A percentile compares a stretch with the other conserved stretches of the same genome.
These are phyloP conservation scores for Manacus vitellinus DNA, from an alignment of 2,113 vertebrate genomes.

Conservation along the genomic window DNA sequence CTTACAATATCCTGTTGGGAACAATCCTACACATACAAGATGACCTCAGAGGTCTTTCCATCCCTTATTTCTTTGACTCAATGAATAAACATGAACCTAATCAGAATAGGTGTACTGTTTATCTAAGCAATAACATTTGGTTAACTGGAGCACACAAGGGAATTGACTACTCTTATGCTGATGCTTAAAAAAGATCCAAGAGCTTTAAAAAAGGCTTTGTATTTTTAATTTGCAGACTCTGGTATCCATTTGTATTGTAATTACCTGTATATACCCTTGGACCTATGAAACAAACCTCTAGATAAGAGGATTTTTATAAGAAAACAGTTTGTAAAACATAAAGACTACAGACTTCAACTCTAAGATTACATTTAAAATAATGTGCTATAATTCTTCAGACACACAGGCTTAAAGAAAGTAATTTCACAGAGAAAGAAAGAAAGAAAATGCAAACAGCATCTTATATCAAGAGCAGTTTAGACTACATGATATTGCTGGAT, in stretches of 20 bases:
- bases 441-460: not conserved
- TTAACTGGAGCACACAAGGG: slow-evolving; percentile 21
- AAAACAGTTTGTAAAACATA: not conserved
- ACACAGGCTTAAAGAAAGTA: not conserved
- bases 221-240: slow-evolving; percentile 18
- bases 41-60: not conserved
- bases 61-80: not conserved
- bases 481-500: not conserved
- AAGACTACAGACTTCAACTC: not conserved
- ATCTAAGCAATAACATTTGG: slow-evolving; percentile 49
- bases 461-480: not conserved
- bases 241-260: not conserved
- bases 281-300: not conserved
- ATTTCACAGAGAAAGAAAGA: not conserved
- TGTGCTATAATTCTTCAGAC: not conserved
- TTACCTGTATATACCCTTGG: not conserved
- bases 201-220: slow-evolving; percentile 8
- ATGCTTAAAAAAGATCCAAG: slow-evolving; percentile 60
- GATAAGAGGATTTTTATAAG: not conserved
- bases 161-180: not conserved
- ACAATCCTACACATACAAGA: not conserved
- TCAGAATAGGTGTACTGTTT: slow-evolving; percentile 32
- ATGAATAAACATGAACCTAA: slow-evolving; percentile 55
- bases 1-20: not conserved
- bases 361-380: not conserved